Base-by-base conservation (phyloP, 2,113 vertebrate species). In the Campylorhamphus procurvoides region DNA sequence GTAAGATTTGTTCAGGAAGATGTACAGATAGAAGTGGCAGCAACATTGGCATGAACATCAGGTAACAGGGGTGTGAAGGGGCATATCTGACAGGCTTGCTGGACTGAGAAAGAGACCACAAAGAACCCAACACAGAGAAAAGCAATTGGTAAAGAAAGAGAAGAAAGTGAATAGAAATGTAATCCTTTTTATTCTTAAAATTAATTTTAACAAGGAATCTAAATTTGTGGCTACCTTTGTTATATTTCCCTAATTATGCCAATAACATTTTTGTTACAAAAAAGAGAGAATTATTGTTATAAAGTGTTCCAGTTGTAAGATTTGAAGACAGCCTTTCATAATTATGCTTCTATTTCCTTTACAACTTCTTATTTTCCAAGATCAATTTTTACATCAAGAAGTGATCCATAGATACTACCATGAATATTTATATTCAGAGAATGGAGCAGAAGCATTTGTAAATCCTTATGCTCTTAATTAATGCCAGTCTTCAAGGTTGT, bases 361-460 rank as follows among this genome's bases (percentile, higher is more conserved):
- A 81, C 72, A 92, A 72, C 56, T 84, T 86, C 52, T 84, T 75
- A 42, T 96, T 95, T 93, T 94, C 94, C 76, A 72, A 87, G 80
- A 96, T 95, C 52, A 95, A 87, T 96, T 96, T 94, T 91, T 92
- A 67, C 83, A 81, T 96, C 79, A 81, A 95, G 85, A 94, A 83
- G 28, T 75, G 80, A 97, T 95, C 92, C 86, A 78, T 89, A 90
- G 94, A 89, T 96, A n/a, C 53, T 46, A 66, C 58, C 69, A 96
- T 96, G 93, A 96, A 96, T 97, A 96, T 97, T 97, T 97, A 94
- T 93, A 92, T 89, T 95, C 89, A 76, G 80, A 87, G 93, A 97
- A 95, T 90, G 93, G 94, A 90, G 86, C n/a, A 68, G 89, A 69
- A 90, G 77, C 88, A 93, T 97, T 96, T 96, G 93, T 95, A 97